Conservation (phyloP, 2,888 invertebrate genomes). For the Pseudococcus longispinus region DNA sequence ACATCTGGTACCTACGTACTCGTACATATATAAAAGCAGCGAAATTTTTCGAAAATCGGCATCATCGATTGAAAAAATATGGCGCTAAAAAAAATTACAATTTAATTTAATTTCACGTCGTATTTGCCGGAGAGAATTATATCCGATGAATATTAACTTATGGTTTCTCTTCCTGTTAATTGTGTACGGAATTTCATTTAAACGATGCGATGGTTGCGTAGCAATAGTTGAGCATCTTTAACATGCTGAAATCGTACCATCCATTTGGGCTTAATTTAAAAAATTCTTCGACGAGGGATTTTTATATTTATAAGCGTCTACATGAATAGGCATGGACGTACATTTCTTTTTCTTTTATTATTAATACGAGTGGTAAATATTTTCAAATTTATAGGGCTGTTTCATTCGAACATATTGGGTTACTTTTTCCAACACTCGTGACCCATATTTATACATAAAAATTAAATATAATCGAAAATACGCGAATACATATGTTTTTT, state of each 20-base stretch:
- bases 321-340: not conserved
- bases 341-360: not conserved
- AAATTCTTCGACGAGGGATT: not conserved
- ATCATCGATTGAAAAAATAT: not conserved
- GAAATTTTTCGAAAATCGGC: not conserved
- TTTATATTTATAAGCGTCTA: not conserved
- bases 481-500: not conserved
- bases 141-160: not conserved
- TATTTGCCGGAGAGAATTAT: not conserved
- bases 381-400: not conserved
- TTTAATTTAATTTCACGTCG: not conserved
- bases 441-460: not conserved
- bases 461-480: not conserved
- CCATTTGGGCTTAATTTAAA: not conserved
- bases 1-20: not conserved
- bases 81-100: not conserved
- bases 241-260: not conserved
- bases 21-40: not conserved
- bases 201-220: not conserved
- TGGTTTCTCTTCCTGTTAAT: not conserved
- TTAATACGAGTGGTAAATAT: not conserved
- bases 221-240: not conserved
- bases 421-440: not conserved
- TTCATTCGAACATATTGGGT: too few relatives aligned
- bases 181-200: slow-evolving; percentile 6